Base-by-base conservation (phyloP, 1,140 invertebrate species). In the Spodoptera frugiperda region DNA sequence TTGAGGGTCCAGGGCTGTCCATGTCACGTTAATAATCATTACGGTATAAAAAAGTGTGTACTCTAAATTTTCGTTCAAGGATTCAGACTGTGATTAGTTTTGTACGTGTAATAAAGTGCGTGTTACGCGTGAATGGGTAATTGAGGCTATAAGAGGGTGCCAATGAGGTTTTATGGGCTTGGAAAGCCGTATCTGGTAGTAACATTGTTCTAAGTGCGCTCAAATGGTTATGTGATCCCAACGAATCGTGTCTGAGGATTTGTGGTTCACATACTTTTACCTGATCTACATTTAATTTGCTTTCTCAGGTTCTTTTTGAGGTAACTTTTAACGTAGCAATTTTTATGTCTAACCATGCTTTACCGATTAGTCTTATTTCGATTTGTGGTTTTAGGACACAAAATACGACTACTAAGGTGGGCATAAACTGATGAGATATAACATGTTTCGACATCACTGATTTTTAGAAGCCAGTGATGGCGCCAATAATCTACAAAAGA, bases 1-100 rank as follows among this genome's bases (percentile, higher is more conserved):
- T 82, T 81, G 81, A 82, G 79, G 82, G 77, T 81, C 82, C 68
- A 77, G 70, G 76, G 82, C 81, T 82, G 82, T 85, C 80, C 77
- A 78, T 77, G 63, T 51, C 48, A 71, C 77, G 70, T 85, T 81
- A 82, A 67, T 63, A 76, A 78, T 83, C 30, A 65, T 65, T 74
- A 73, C 75, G 83, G 33, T 39, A 39, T 39, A 39, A 39, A 39
- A 39, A 39, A 10, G 33, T 39, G 1, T 39, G 33, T 39, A 9
- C 25, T 48, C 9, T 46, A 12, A 5, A 48, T 21, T 15, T 39
- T 39, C 57, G 5, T 33, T 61, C 57, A 17, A 10, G n/a, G 15
- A 61, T 61, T 17, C n/a, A 61, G n/a, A 39, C 1, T 10, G 57
- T 61, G n/a, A 61, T 61, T 61, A 61, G 57, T 15, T 61, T 61